A percentile compares a stretch with the other conserved stretches of the same genome.
Conservation (phyloP, 1,140 invertebrate genomes). For the Philopotamus ludificatus region DNA sequence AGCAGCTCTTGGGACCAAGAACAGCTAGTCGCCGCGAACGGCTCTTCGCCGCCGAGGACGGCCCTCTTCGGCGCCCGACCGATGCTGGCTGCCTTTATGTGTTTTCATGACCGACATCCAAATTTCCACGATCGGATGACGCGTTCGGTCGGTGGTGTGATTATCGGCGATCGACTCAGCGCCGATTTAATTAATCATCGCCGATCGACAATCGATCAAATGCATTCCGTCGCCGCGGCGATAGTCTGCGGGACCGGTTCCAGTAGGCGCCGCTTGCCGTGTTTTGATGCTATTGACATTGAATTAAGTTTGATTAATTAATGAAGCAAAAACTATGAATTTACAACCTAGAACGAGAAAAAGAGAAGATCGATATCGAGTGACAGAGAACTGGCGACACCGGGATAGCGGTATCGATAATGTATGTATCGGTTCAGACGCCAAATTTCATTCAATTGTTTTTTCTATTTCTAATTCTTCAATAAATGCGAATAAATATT, state of each 20-base stretch:
- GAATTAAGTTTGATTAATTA: conserved; percentile 38
- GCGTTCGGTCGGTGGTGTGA: not conserved
- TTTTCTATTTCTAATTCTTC: too few species aligned
- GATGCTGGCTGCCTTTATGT: not conserved
- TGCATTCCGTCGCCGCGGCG: conserved; percentile 14
- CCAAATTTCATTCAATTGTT: not conserved
- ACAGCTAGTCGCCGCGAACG: too few species aligned
- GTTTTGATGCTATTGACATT: conserved; percentile 38
- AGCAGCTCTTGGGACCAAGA: not conserved
- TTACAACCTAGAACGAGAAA: conserved; percentile 1
- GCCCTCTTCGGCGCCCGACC: not conserved
- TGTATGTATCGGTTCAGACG: not conserved
- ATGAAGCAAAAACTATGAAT: conserved; percentile 23
- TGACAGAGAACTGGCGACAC: not conserved
- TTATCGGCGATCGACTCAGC: not conserved
- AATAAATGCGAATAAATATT: too few species aligned
- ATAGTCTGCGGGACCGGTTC: conserved; percentile 23
- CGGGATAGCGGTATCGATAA: conserved; percentile 1
- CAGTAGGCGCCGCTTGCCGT: conserved; percentile 22
- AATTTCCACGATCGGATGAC: too few species aligned
- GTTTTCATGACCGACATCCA: too few species aligned
- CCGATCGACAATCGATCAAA: conserved; percentile 29
- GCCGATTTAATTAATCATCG: conserved; percentile 31
- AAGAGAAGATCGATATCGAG: not conserved
- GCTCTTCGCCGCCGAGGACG: not conserved